These are phyloP conservation scores for Glyphotaelius pellucidus DNA, from an alignment of 2,888 invertebrate genomes.

Conservation along the genomic window DNA sequence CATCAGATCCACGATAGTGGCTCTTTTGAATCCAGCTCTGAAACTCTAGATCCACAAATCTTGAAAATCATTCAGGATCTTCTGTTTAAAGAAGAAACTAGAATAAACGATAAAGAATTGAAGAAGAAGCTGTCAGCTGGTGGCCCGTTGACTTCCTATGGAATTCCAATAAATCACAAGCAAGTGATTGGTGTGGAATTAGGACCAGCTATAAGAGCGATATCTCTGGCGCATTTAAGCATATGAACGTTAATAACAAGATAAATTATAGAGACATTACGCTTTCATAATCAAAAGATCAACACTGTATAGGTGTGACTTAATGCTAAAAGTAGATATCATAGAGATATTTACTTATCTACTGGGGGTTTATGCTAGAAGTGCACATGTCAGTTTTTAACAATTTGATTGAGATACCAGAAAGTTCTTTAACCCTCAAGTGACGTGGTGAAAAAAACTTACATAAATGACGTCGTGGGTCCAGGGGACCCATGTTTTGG, in stretches of 20 bases:
- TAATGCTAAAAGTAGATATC: background rate
- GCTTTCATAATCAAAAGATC: background rate
- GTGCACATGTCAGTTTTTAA: too few relatives aligned
- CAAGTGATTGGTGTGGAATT: conserved; percentile 44
- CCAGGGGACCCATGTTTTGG: too few relatives aligned
- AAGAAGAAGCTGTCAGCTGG: conserved; percentile 24
- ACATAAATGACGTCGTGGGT: too few relatives aligned
- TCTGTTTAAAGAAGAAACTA: conserved; percentile 47
- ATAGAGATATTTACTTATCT: background rate
- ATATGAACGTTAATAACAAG: background rate
- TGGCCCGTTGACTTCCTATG: conserved; percentile 48
- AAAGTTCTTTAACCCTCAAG: too few relatives aligned
- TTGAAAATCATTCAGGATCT: conserved; percentile 37
- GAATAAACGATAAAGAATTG: conserved; percentile 38
- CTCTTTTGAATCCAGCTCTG: background rate
- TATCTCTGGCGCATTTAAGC: background rate
- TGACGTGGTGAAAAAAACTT: too few relatives aligned
- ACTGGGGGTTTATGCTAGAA: too few relatives aligned
- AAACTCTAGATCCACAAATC: conserved; percentile 27
- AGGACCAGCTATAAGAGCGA: conserved; percentile 29
- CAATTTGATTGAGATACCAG: too few relatives aligned
- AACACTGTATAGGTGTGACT: background rate
- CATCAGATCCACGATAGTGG: background rate
- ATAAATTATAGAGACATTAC: background rate
- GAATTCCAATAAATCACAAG: conserved; percentile 49